These are phyloP conservation scores for Hyposmocoma kahamanoa DNA, from an alignment of 1,140 invertebrate genomes.

Conservation along the genomic window DNA sequence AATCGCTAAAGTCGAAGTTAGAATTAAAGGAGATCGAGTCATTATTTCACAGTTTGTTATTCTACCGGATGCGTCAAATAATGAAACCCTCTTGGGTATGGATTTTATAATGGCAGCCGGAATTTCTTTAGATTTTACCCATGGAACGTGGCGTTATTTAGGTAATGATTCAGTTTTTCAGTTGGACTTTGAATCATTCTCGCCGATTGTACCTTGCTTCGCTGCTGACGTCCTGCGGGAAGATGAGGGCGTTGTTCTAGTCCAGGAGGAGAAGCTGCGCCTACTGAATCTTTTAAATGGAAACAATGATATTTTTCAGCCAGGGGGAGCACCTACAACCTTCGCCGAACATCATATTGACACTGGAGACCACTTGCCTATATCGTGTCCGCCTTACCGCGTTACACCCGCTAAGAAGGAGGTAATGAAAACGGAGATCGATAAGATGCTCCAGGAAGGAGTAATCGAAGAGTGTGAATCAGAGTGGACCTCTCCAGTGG, in stretches of 20 bases:
- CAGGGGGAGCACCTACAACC: background rate
- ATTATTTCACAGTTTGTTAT: slow-evolving; percentile 1
- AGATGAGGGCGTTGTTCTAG: too few species aligned
- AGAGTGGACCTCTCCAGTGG: slow-evolving; percentile 62
- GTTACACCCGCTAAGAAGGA: background rate
- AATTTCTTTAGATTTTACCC: background rate
- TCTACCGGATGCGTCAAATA: background rate
- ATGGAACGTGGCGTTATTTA: background rate
- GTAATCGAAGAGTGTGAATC: slow-evolving; percentile 50
- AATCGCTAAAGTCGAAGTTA: background rate
- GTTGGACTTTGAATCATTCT: background rate
- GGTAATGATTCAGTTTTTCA: background rate
- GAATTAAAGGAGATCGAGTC: background rate
- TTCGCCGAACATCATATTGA: slow-evolving; percentile 6
- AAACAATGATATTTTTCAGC: background rate
- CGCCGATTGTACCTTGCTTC: too few species aligned
- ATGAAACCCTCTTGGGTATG: slow-evolving; percentile 7
- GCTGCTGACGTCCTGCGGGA: too few species aligned
- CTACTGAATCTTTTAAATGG: background rate
- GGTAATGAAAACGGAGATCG: slow-evolving; percentile 6
- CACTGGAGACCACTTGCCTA: slow-evolving; percentile 6
- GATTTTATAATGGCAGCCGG: slow-evolving; percentile 2
- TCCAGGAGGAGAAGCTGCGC: background rate
- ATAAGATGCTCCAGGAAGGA: slow-evolving; percentile 25
- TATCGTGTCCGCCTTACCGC: slow-evolving; percentile 12